Evolutionary conservation across 2,888 invertebrate species (phyloP), one percentile per base, ranked within the genome.

Genomic region (Callinectes sapidus): DNA sequence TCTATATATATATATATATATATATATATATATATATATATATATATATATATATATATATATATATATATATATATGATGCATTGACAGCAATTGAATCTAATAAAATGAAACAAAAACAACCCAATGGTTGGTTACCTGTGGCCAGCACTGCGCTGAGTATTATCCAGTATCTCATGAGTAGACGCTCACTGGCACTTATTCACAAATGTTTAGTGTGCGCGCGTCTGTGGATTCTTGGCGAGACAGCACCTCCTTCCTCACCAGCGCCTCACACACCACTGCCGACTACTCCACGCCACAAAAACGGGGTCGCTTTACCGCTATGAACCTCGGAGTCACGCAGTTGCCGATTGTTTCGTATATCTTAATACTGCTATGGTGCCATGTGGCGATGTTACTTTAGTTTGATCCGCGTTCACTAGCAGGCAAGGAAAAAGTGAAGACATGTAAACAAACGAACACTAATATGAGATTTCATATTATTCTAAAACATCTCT

Each of bases 151-250:
- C 66, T 18, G 92, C 92, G 55, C 92, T 92, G 66, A 92, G n/a
- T 85, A 92, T 90, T 87, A 92, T 92, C 92, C 92, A 92, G 81
- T 81, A 77, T 87, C 81, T 92, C 92, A 92, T 92, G n/a, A 16
- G 81, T 32, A 81, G n/a, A 32, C 32, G 81, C 13, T 81, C 81
- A 81, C 81, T 81, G 10, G 81, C 81, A 81, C 81, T 81, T 81
- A 81, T 35, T 16, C 81, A 81, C 81, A 81, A 81, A 28, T n/a
- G n/a, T 28, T 71, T 28, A 71, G 71, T 71, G 71, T 71, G 71
- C 71, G 71, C 71, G 28, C 28, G 71, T 71, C 61, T 23, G 61
- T 10, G 61, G 61, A 10, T 1, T 61, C 23, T 61, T 61, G 28
- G 71, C 71, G 28, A 71, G 77, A 81, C 35, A 3, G 81, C 81